Conservation (phyloP, 1,140 invertebrate species). For the Lerema accius region DNA sequence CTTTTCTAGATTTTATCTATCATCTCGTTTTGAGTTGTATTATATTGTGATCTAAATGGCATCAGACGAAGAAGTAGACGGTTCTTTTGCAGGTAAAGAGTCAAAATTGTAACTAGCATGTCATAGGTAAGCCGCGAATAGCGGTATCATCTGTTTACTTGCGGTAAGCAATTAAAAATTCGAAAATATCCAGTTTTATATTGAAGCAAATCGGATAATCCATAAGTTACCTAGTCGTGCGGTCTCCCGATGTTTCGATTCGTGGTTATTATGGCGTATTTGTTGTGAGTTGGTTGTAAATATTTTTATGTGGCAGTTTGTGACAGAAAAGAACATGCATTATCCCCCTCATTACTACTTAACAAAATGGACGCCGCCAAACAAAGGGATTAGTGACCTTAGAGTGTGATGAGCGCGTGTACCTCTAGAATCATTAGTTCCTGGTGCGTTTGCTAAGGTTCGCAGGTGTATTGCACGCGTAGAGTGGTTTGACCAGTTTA, state of each 20-base stretch:
- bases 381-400: slow-evolving; percentile 86
- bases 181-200: slow-evolving; percentile 63
- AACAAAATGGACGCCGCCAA: slow-evolving; percentile 89
- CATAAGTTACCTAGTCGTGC: slow-evolving; percentile 31
- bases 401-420: slow-evolving; percentile 59
- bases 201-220: slow-evolving; percentile 37
- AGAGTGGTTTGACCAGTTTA: slow-evolving; percentile 71
- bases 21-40: slow-evolving; percentile 62
- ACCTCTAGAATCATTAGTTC: slow-evolving; percentile 47
- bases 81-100: slow-evolving; percentile 89
- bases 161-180: slow-evolving; percentile 82
- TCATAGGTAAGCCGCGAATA: slow-evolving; percentile 83
- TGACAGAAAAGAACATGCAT: slow-evolving; percentile 83
- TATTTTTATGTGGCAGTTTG: slow-evolving; percentile 80
- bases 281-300: slow-evolving; percentile 73
- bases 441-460: slow-evolving; percentile 41
- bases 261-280: slow-evolving; percentile 54
- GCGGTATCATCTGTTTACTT: slow-evolving; percentile 84
- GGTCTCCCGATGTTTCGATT: slow-evolving; percentile 37
- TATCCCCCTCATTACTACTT: slow-evolving; percentile 84
- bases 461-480: slow-evolving; percentile 48
- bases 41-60: slow-evolving; percentile 85
- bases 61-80: slow-evolving; percentile 90
- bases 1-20: slow-evolving; percentile 72
- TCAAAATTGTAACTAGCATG: slow-evolving; percentile 75